phyloP scores from a whole-genome alignment of 2,113 vertebrate species.

The Elaphurus davidianus region DNA sequence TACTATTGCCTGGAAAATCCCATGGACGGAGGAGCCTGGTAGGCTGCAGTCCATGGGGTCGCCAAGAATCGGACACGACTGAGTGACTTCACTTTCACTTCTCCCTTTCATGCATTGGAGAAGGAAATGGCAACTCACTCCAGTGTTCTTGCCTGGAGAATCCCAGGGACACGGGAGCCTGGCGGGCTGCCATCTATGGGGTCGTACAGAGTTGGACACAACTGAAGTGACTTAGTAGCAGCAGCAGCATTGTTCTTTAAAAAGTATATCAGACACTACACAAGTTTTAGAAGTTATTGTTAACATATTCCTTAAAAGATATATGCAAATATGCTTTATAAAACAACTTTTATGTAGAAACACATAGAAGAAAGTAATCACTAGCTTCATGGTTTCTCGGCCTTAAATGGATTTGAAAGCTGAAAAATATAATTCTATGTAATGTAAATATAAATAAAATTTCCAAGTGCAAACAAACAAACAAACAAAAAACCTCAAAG shows the following conservation, averaged over 20 bases:
- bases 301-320: constrained; percentile 31
- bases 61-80: fast-evolving
- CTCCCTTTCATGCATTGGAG: neutral
- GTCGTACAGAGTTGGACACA: fast-evolving
- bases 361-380: neutral
- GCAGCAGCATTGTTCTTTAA: neutral
- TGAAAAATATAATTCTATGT: constrained; percentile 36
- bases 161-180: fast-evolving
- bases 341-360: neutral
- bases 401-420: constrained; percentile 50
- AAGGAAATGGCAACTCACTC: neutral
- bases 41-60: neutral
- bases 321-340: constrained; percentile 1
- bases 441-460: neutral
- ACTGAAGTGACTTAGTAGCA: neutral
- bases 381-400: constrained; percentile 28
- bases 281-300: neutral
- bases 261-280: constrained; percentile 8
- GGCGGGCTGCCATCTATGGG: fast-evolving
- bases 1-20: neutral
- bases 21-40: neutral
- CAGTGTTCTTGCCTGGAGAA: neutral
- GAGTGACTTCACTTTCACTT: neutral
- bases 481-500: neutral
- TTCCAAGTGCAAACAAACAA: neutral